Conservation (phyloP, 2,797 vertebrate genomes). For the Sebastes matsubarae region DNA sequence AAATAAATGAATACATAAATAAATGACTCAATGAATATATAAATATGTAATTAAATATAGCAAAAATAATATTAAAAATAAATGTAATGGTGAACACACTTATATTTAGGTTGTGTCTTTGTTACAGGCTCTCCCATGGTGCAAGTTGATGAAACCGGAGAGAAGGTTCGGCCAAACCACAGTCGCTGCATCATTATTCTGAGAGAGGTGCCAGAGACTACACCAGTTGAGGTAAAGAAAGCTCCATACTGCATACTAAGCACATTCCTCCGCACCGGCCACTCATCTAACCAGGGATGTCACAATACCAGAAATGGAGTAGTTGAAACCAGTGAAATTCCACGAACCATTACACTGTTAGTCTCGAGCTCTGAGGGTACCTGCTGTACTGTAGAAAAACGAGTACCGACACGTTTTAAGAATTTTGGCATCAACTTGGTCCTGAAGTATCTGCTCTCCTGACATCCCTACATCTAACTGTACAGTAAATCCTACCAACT, state of each 20-base stretch:
- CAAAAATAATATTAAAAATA: no score
- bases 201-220: slow-evolving; percentile 95
- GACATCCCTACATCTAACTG: neutral
- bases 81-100: neutral
- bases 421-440: neutral
- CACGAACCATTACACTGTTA: no score
- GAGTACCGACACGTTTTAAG: neutral
- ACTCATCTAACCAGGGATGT: no score
- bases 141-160: slow-evolving; percentile 95
- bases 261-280: neutral
- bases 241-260: neutral
- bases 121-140: slow-evolving; percentile 92
- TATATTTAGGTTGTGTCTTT: neutral
- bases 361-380: no score
- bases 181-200: slow-evolving; percentile 98
- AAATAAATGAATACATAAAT: no score
- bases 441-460: fast-evolving
- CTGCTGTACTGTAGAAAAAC: neutral
- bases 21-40: no score
- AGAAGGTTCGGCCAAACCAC: slow-evolving; percentile 97
- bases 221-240: slow-evolving; percentile 91
- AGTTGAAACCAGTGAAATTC: no score
- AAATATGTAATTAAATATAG: no score
- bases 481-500: neutral
- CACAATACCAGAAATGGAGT: no score